Evolutionary conservation across 2,113 vertebrate species (phyloP).

Genomic region (Spea multiplicata): DNA sequence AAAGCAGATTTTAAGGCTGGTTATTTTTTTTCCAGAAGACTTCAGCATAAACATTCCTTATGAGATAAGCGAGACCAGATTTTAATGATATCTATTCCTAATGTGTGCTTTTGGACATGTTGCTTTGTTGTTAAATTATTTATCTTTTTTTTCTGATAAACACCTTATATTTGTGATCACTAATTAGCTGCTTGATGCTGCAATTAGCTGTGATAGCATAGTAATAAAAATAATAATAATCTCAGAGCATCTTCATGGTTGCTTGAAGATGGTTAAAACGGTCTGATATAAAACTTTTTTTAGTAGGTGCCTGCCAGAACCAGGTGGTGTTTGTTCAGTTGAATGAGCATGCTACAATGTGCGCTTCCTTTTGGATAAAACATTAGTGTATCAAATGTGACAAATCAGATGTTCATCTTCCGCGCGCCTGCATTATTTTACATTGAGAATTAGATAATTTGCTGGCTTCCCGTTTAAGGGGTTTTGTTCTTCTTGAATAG

Average conservation of each 20-base stretch:
- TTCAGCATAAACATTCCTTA: conserved; percentile 25
- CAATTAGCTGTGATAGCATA: conserved; percentile 18
- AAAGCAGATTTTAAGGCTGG: conserved; percentile 31
- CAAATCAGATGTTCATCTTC: conserved; percentile 98
- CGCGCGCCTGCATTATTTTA: conserved; percentile 80
- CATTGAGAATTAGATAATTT: conserved; percentile 76
- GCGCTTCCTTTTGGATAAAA: conserved; percentile 99
- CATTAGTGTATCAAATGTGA: conserved; percentile 98
- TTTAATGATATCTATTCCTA: conserved; percentile 7
- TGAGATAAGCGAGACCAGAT: conserved; percentile 27
- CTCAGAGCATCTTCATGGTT: conserved; percentile 3
- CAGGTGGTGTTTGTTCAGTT: conserved; percentile 99
- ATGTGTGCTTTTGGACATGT: conserved; percentile 4
- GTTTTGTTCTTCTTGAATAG: conserved; percentile 56
- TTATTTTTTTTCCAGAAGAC: conserved; percentile 35
- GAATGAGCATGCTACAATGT: conserved; percentile 96
- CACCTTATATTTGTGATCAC: conserved; percentile 10
- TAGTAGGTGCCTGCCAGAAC: conserved; percentile 86
- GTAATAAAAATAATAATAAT: conserved; percentile 13
- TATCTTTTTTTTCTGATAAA: conserved; percentile 24
- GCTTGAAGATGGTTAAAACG: conserved; percentile 61
- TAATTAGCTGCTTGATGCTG: conserved; percentile 26
- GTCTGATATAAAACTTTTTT: conserved; percentile 79
- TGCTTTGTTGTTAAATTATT: background rate
- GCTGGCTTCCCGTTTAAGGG: conserved; percentile 69